A percentile compares a stretch with the other conserved stretches of the same genome.
These are phyloP conservation scores for Ptychochromis oligacanthus DNA, from an alignment of 2,113 vertebrate species.

Conservation along the genomic window DNA sequence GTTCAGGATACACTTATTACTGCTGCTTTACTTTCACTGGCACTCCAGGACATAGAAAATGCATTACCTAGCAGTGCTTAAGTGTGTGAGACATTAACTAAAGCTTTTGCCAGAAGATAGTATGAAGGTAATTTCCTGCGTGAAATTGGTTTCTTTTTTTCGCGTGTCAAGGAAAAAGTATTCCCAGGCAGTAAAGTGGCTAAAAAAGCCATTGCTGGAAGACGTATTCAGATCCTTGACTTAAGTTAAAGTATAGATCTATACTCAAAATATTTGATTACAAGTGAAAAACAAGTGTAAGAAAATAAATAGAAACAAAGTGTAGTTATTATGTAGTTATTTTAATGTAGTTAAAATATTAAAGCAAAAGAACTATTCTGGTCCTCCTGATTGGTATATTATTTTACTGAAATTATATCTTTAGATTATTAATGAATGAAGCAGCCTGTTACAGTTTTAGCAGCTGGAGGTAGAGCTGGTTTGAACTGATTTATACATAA, in stretches of 20 bases:
- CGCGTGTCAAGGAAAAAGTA: slow-evolving; percentile 18
- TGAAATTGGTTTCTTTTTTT: slow-evolving; percentile 66
- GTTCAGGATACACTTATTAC: slow-evolving; percentile 40
- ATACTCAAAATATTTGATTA: not conserved
- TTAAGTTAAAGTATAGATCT: not conserved
- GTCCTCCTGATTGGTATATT: not conserved
- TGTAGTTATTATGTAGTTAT: too few species aligned
- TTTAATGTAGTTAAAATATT: slow-evolving; percentile 10
- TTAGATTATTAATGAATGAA: slow-evolving; percentile 1
- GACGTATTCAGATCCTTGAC: not conserved
- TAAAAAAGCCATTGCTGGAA: not conserved
- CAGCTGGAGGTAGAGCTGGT: not conserved
- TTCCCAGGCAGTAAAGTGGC: slow-evolving; percentile 20
- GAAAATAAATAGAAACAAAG: not conserved
- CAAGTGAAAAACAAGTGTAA: not conserved
- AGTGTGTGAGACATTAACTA: slow-evolving; percentile 68
- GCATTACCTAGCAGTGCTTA: slow-evolving; percentile 60
- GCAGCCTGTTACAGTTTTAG: not conserved
- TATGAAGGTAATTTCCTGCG: slow-evolving; percentile 64
- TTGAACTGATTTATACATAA: not conserved
- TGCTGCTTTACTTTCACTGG: slow-evolving; percentile 31
- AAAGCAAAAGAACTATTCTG: not conserved
- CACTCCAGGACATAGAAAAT: slow-evolving; percentile 56
- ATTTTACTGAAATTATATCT: not conserved
- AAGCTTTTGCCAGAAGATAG: slow-evolving; percentile 63